Percentiles rank a stretch among this genome's conserved stretches.
These are phyloP conservation scores for Drosophila nr. perissopoda DNA, from an alignment of 2,888 invertebrate species.

Conservation along the genomic window DNA sequence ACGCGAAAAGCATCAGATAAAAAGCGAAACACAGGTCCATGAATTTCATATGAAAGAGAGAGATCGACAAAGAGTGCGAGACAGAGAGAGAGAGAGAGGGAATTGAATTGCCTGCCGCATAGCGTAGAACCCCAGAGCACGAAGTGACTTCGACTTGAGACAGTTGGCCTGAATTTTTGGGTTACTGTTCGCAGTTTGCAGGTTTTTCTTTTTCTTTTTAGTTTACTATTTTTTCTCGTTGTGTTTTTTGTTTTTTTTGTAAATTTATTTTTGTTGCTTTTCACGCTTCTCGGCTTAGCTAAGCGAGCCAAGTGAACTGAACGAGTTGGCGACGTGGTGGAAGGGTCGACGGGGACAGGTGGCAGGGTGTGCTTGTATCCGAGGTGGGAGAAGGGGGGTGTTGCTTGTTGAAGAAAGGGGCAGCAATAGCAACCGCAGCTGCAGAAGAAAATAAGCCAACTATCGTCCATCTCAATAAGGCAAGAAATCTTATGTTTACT, in stretches of 20 bases:
- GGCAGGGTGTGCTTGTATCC: not conserved
- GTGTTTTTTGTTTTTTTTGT: not conserved
- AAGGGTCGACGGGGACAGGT: not conserved
- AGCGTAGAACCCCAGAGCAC: conserved; percentile 26
- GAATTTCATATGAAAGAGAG: conserved; percentile 19
- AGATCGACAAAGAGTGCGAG: conserved; percentile 3
- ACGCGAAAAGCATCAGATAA: conserved; percentile 5
- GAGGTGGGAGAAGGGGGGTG: not conserved
- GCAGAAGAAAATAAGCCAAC: conserved; percentile 10
- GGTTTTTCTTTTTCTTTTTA: conserved; percentile 27
- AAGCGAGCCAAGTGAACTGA: conserved; percentile 48
- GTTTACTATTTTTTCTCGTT: conserved; percentile 4
- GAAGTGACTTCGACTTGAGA: conserved; percentile 41
- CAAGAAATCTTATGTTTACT: conserved; percentile 48
- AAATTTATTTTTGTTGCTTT: conserved; percentile 44
- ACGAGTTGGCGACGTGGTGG: not conserved
- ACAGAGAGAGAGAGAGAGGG: not conserved
- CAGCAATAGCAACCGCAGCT: conserved; percentile 19
- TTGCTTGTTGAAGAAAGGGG: conserved; percentile 12
- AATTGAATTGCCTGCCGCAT: not conserved
- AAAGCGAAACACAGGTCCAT: conserved; percentile 14
- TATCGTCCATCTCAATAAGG: conserved; percentile 38
- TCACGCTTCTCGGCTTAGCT: conserved; percentile 51
- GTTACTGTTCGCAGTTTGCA: conserved; percentile 40
- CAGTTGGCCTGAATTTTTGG: conserved; percentile 57